Evolutionary conservation across 2,797 vertebrate genomes (phyloP).

Genomic region (Hoplostethus atlanticus): DNA sequence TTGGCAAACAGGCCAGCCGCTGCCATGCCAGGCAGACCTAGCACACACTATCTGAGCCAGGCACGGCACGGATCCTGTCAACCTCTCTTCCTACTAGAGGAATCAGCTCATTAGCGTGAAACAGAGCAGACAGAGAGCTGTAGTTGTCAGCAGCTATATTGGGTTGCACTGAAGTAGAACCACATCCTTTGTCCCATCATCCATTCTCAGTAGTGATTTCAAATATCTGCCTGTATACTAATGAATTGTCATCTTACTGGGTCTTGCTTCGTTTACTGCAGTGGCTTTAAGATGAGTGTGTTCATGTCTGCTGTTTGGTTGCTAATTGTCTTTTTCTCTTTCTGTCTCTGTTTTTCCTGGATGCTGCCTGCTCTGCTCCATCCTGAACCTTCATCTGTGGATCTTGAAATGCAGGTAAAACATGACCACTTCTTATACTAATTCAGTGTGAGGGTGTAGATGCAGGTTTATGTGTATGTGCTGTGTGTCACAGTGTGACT

Average conservation of each 20-base stretch:
- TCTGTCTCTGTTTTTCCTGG: slow-evolving; percentile 17
- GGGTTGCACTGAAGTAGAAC: slow-evolving; percentile 8
- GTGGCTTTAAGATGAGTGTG: not conserved
- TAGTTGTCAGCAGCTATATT: slow-evolving; percentile 26
- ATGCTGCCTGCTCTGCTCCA: slow-evolving; percentile 29
- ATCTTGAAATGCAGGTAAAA: slow-evolving; percentile 58
- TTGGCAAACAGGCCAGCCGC: not conserved
- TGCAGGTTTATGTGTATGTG: not conserved
- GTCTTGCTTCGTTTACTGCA: not conserved
- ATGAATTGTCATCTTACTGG: not conserved
- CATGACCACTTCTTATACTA: not conserved
- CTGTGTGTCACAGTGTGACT: too few species aligned
- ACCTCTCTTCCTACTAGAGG: not conserved
- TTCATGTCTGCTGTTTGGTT: not conserved
- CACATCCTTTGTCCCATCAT: slow-evolving; percentile 3
- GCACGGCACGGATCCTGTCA: not conserved
- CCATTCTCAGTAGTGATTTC: not conserved
- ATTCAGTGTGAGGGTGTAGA: not conserved
- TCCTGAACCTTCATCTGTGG: slow-evolving; percentile 13
- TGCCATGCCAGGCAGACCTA: slow-evolving; percentile 1
- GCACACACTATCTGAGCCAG: not conserved
- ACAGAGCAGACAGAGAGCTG: slow-evolving; percentile 40
- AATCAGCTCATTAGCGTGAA: slow-evolving; percentile 66
- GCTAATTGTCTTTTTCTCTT: slow-evolving; percentile 29
- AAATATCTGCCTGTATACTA: not conserved